These are phyloP conservation scores for Fregata magnificens DNA, from an alignment of 2,113 vertebrate genomes.

Conservation along the genomic window DNA sequence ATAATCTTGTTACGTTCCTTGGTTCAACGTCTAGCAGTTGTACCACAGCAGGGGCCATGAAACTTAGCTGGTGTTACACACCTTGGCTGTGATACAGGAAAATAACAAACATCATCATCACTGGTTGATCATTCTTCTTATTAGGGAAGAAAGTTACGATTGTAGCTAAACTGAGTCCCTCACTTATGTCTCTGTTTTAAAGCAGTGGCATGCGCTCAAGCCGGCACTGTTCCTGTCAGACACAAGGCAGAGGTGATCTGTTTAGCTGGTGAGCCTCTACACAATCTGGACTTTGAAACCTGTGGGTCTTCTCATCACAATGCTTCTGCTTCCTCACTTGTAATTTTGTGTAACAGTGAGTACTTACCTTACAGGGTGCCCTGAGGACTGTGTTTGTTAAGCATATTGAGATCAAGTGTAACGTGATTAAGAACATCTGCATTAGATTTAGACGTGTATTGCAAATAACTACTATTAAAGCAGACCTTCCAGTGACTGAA, in stretches of 20 bases:
- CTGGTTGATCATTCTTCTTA: neutral
- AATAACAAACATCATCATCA: neutral
- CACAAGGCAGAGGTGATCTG: neutral
- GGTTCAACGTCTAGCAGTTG: neutral
- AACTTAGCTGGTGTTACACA: neutral
- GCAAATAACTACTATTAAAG: neutral
- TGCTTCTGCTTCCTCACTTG: neutral
- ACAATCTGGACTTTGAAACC: neutral
- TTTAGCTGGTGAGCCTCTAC: neutral
- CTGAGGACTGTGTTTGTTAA: constrained; percentile 24
- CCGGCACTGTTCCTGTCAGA: neutral
- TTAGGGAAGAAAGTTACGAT: neutral
- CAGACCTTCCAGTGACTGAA: neutral
- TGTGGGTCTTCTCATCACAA: neutral
- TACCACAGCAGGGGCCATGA: neutral
- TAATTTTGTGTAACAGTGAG: neutral
- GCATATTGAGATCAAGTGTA: constrained; percentile 13
- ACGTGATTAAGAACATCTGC: constrained; percentile 22
- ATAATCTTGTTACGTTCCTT: neutral
- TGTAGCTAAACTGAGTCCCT: neutral
- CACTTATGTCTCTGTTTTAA: neutral
- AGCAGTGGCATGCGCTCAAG: neutral
- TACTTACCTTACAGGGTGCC: constrained; percentile 2
- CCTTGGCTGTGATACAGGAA: neutral
- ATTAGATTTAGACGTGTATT: constrained; percentile 11